These are phyloP conservation scores for Drosophila longiperda DNA, from an alignment of 2,888 invertebrate genomes.

Conservation along the genomic window DNA sequence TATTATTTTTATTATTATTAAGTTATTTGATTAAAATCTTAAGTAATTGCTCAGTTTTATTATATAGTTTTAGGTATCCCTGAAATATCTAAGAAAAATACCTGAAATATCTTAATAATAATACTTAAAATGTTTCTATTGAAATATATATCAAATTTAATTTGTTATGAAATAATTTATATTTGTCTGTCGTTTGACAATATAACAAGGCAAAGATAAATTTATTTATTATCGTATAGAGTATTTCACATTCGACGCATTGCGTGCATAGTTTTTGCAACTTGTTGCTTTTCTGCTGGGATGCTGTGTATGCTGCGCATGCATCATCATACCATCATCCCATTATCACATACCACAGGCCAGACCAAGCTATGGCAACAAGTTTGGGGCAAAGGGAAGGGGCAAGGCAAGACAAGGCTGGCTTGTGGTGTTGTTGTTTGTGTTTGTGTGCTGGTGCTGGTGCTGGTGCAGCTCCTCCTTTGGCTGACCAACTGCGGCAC, in stretches of 20 bases:
- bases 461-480: conserved; percentile 62
- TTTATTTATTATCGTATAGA: conserved; percentile 5
- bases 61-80: too few species aligned
- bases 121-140: not conserved
- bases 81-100: not conserved
- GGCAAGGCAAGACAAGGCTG: conserved; percentile 34
- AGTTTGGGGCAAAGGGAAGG: not conserved
- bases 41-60: not conserved
- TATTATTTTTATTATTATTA: not conserved
- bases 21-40: not conserved
- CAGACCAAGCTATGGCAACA: conserved; percentile 31
- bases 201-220: not conserved
- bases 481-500: conserved; percentile 74
- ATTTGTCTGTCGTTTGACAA: not conserved
- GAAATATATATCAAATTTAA: not conserved
- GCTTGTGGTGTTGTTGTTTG: conserved; percentile 32
- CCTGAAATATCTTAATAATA: too few species aligned
- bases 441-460: conserved; percentile 12
- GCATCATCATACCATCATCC: conserved; percentile 83
- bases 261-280: not conserved
- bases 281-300: conserved; percentile 53
- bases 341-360: conserved; percentile 81
- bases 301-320: conserved; percentile 79
- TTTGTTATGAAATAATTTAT: not conserved
- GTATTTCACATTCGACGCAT: conserved; percentile 25